Conservation (phyloP, 2,797 vertebrate species). For the Limosa lapponica region DNA sequence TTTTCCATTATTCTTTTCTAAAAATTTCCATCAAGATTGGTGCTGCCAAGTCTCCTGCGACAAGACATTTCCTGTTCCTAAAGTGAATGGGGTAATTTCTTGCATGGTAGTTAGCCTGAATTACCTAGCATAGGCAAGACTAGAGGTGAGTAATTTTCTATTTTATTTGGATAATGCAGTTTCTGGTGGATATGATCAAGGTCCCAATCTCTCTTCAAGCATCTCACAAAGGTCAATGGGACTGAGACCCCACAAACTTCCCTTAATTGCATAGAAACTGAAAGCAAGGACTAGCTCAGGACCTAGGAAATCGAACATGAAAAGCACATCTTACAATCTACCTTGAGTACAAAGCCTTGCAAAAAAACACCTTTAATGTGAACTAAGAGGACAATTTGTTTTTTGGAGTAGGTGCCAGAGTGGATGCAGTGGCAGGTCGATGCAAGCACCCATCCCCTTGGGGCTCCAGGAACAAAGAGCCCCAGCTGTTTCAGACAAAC, state of each 20-base stretch:
- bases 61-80: background rate
- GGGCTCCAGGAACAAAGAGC: background rate
- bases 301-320: background rate
- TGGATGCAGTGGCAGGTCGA: rapidly evolving
- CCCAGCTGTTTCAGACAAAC: background rate
- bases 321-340: background rate
- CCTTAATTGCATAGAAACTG: background rate
- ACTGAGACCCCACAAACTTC: background rate
- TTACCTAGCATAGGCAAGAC: background rate
- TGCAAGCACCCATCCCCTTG: background rate
- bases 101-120: background rate
- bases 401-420: background rate
- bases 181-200: background rate
- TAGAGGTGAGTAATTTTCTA: background rate
- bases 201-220: background rate
- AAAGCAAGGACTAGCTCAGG: background rate
- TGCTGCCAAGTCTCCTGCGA: background rate
- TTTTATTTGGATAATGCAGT: background rate
- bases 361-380: background rate
- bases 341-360: background rate
- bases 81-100: background rate
- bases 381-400: background rate
- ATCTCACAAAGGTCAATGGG: background rate
- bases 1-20: background rate
- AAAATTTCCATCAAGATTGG: background rate